Conservation (phyloP, 1,140 invertebrate genomes). For the Anastatus disparis region DNA sequence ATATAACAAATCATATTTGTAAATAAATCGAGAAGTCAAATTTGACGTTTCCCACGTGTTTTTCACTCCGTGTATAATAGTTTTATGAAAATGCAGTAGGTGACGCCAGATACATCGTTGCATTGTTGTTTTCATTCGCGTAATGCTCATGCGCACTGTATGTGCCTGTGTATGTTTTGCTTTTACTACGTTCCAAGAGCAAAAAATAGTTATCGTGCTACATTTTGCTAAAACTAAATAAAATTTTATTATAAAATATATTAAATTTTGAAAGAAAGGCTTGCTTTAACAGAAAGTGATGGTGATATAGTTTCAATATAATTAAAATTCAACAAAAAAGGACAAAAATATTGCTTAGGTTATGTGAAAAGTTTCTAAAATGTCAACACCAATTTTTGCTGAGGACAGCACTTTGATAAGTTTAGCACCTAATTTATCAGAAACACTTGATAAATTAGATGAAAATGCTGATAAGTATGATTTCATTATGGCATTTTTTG, state of each 20-base stretch:
- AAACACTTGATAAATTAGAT: conserved; percentile 36
- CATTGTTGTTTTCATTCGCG: too few relatives aligned
- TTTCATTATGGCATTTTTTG: conserved; percentile 50
- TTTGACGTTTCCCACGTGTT: conserved; percentile 24
- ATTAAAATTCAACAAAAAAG: not conserved
- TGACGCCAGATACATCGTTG: conserved; percentile 1
- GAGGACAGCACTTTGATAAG: conserved; percentile 50
- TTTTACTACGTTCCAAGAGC: not conserved
- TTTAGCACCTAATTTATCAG: conserved; percentile 42
- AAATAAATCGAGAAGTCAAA: conserved; percentile 27
- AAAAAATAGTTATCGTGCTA: not conserved
- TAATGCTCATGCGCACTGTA: too few relatives aligned
- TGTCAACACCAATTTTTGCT: conserved; percentile 40
- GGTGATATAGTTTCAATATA: too few relatives aligned
- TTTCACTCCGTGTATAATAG: not conserved
- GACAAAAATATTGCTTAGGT: conserved; percentile 4
- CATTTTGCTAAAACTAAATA: not conserved
- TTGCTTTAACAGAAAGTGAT: too few relatives aligned
- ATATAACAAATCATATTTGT: too few relatives aligned
- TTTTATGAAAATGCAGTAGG: not conserved
- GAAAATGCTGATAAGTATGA: conserved; percentile 47
- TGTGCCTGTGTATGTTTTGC: too few relatives aligned
- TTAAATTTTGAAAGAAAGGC: too few relatives aligned
- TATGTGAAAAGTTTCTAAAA: conserved; percentile 17
- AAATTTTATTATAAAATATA: not conserved